Evolutionary conservation across 2,113 vertebrate genomes (phyloP).

Genomic region (Gallinago undulata): DNA sequence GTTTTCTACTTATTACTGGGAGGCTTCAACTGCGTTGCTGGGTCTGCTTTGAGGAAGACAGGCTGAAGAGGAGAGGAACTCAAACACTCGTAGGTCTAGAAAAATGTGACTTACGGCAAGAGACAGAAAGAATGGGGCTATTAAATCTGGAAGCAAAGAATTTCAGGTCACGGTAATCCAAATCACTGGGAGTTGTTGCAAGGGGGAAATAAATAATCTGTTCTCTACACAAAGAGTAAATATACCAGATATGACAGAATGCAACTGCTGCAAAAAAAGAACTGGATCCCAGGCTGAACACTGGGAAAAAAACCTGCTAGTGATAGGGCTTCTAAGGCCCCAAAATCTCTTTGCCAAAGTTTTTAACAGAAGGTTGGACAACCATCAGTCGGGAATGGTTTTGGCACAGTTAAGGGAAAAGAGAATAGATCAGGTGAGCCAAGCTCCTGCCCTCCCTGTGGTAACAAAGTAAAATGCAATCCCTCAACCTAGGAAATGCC

Average conservation of each 20-base stretch:
- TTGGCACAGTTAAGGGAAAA: neutral
- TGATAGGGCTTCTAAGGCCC: neutral
- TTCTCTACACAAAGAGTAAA: neutral
- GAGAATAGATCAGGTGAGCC: neutral
- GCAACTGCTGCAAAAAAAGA: neutral
- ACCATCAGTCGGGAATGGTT: neutral
- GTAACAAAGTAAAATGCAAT: conserved; percentile 8
- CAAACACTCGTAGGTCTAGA: neutral
- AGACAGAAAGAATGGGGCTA: neutral
- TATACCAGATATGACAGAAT: neutral
- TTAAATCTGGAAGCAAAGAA: neutral
- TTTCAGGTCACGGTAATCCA: neutral
- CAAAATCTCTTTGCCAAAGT: neutral
- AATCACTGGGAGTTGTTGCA: neutral
- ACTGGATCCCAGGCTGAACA: neutral
- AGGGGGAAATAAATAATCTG: neutral
- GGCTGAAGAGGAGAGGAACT: neutral
- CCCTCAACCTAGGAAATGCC: neutral
- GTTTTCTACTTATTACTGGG: neutral
- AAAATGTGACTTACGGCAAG: neutral
- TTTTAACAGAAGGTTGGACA: neutral
- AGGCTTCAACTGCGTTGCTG: neutral
- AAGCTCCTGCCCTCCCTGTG: neutral
- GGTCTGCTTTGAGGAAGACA: neutral
- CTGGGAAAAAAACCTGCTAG: neutral